Percentiles rank a stretch among this genome's conserved stretches.
phyloP scores from a whole-genome alignment of 2,113 vertebrate genomes.

The Hippocampus barbouri region DNA sequence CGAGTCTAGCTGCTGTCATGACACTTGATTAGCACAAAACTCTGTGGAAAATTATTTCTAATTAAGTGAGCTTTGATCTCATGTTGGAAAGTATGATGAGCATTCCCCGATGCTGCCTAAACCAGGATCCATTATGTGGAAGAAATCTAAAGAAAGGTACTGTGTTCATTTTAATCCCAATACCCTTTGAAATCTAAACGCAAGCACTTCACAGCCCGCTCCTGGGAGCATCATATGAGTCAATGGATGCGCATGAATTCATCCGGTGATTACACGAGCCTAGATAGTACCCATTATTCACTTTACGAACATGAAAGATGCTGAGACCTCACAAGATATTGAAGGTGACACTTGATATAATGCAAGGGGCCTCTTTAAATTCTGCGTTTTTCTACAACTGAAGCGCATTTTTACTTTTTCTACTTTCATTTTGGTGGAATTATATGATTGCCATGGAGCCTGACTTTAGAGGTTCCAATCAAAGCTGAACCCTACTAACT shows the following conservation, averaged over 20 bases:
- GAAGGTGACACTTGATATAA: neutral
- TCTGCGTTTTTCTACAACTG: too few species aligned
- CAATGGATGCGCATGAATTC: neutral
- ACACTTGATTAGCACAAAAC: constrained; percentile 44
- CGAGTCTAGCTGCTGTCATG: constrained; percentile 26
- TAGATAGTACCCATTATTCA: neutral
- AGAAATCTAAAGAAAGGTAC: constrained; percentile 10
- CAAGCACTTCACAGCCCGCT: neutral
- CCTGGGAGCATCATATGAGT: neutral
- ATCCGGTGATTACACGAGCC: neutral
- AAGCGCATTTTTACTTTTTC: too few species aligned
- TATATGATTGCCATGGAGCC: too few species aligned
- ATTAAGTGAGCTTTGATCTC: constrained; percentile 51
- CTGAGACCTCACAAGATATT: neutral
- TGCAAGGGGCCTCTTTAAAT: neutral
- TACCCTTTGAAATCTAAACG: constrained; percentile 12
- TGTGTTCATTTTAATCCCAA: constrained; percentile 23
- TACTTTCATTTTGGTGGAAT: too few species aligned
- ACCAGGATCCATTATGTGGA: constrained; percentile 12
- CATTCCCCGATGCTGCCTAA: constrained; percentile 13
- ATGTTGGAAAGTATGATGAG: constrained; percentile 31
- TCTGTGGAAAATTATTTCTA: constrained; percentile 48
- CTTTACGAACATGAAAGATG: neutral
- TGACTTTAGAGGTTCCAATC: too few species aligned
- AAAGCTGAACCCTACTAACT: too few species aligned